These are phyloP conservation scores for Pollenia angustigena DNA, from an alignment of 2,888 invertebrate genomes.

Conservation along the genomic window DNA sequence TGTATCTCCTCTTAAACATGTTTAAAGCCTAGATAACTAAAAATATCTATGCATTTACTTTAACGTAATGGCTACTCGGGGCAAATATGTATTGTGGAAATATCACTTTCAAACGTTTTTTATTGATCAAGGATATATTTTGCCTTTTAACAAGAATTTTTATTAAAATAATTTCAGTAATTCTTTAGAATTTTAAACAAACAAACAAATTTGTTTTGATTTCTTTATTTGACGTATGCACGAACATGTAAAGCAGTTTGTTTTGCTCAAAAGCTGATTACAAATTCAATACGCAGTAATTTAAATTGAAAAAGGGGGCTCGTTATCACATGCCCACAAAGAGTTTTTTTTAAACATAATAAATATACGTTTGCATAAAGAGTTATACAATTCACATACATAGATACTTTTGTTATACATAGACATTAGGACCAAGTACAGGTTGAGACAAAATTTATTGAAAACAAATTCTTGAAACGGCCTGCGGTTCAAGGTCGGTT, in stretches of 20 bases:
- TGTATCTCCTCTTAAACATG: background rate
- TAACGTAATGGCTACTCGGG: no score
- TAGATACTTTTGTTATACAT: no score
- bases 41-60: no score
- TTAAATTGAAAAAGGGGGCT: slow-evolving; percentile 54
- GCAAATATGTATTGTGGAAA: no score
- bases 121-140: no score
- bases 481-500: slow-evolving; percentile 47
- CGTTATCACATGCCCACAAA: slow-evolving; percentile 13
- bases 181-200: no score
- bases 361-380: no score
- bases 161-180: no score
- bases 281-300: slow-evolving; percentile 28
- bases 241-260: background rate
- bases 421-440: background rate
- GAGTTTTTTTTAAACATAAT: background rate
- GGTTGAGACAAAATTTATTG: slow-evolving; percentile 8
- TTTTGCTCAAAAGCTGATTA: background rate
- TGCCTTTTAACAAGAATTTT: no score
- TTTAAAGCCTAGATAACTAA: no score
- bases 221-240: background rate
- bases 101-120: no score
- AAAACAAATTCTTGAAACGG: slow-evolving; percentile 3
- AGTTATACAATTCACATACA: no score
- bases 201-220: background rate